A percentile compares a stretch with the other conserved stretches of the same genome.
Evolutionary conservation across 2,888 invertebrate species (phyloP).

Genomic region (Aricia artaxerxes): DNA sequence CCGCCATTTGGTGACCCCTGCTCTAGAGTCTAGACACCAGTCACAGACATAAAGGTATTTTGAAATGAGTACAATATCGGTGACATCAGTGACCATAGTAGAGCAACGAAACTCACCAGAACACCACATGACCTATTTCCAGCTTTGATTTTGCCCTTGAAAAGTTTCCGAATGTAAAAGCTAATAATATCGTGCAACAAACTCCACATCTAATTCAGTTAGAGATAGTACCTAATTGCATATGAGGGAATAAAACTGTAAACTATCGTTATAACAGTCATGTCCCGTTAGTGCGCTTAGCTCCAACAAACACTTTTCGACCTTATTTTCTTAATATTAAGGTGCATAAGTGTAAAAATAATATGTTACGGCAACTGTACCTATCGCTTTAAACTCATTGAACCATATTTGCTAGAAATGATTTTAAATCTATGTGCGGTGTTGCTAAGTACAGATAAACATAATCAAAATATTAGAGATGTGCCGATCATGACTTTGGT

Average conservation of each 20-base stretch:
- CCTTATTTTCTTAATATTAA: too few species aligned
- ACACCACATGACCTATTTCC: background rate
- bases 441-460: background rate
- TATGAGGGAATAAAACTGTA: constrained; percentile 39
- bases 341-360: too few species aligned
- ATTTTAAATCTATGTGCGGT: background rate
- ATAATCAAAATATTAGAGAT: too few species aligned
- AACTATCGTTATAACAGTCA: constrained; percentile 37
- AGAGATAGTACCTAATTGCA: constrained; percentile 34
- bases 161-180: constrained; percentile 16
- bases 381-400: constrained; percentile 30
- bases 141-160: constrained; percentile 22
- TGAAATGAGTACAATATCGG: background rate
- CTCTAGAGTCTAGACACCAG: too few species aligned
- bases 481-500: too few species aligned
- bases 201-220: constrained; percentile 31
- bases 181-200: constrained; percentile 11
- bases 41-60: background rate
- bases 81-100: too few species aligned
- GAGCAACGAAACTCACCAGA: background rate
- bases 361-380: background rate
- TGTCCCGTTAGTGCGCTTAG: constrained; percentile 37
- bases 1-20: too few species aligned
- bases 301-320: constrained; percentile 29
- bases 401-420: constrained; percentile 7